Evolutionary conservation across 2,888 invertebrate genomes (phyloP).

Genomic region (Dolichopus griseipennis): DNA sequence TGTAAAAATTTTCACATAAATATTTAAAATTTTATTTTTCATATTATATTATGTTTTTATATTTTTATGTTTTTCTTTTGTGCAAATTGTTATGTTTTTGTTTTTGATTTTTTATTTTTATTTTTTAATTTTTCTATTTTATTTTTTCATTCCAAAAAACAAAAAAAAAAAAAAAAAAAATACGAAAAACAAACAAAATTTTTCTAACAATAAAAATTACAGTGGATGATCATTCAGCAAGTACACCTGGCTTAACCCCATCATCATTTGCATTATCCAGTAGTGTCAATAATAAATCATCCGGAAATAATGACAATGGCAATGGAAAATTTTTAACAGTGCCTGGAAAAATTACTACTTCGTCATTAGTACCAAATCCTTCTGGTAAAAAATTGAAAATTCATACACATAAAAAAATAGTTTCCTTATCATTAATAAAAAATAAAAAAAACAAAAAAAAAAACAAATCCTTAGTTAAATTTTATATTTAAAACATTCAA

Average conservation of each 20-base stretch:
- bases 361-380: constrained; percentile 25
- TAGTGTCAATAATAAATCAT: constrained; percentile 24
- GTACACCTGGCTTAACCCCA: constrained; percentile 27
- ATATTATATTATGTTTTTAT: not conserved
- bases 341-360: constrained; percentile 35
- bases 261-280: constrained; percentile 34
- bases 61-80: not conserved
- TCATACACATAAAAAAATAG: constrained; percentile 12
- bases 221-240: constrained; percentile 39
- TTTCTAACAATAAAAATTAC: constrained; percentile 27
- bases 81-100: not conserved
- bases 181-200: constrained; percentile 13
- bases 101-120: not conserved
- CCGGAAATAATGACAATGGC: constrained; percentile 32
- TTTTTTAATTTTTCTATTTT: constrained; percentile 11
- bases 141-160: not conserved
- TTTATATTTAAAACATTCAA: not conserved
- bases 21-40: not conserved
- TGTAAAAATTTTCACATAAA: not conserved
- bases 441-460: constrained; percentile 18
- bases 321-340: constrained; percentile 41
- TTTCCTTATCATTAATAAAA: constrained; percentile 18
- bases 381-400: constrained; percentile 18
- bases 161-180: constrained; percentile 12
- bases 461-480: constrained; percentile 13